phyloP scores from a whole-genome alignment of 2,888 invertebrate species.

The Trimorus sp. region DNA sequence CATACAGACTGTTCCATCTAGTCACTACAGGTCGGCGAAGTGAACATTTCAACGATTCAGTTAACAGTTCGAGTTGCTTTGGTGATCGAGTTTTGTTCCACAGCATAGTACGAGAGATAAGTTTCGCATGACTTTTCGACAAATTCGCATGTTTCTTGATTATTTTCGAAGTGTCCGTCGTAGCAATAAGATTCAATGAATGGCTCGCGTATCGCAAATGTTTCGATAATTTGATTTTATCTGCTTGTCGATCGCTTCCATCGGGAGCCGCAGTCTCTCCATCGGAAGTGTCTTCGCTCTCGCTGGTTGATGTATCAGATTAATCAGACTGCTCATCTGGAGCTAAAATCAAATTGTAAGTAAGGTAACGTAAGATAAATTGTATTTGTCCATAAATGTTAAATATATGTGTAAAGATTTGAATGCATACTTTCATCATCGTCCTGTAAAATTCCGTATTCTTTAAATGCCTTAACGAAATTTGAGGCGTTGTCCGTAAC shows the following conservation, averaged over 20 bases:
- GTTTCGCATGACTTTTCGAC: background rate
- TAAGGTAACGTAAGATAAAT: background rate
- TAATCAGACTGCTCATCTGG: background rate
- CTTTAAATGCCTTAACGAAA: no score
- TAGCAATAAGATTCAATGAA: background rate
- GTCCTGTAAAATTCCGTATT: slow-evolving; percentile 5
- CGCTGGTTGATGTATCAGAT: no score
- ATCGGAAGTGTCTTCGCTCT: background rate
- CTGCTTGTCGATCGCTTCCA: background rate
- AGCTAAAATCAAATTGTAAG: background rate
- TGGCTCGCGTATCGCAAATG: background rate
- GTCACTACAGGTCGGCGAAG: slow-evolving; percentile 19
- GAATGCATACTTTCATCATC: background rate
- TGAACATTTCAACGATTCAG: background rate
- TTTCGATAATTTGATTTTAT: background rate
- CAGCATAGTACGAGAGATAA: background rate
- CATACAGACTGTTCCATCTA: slow-evolving; percentile 30
- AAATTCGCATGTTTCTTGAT: background rate
- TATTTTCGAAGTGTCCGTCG: background rate
- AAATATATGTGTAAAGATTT: background rate
- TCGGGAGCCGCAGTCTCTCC: background rate
- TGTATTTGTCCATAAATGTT: background rate
- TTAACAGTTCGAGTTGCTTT: slow-evolving; percentile 17
- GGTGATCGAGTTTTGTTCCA: slow-evolving; percentile 37
- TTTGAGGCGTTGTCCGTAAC: slow-evolving; percentile 10